phyloP scores from a whole-genome alignment of 1,140 invertebrate species.

The Saccostrea cuccullata region DNA sequence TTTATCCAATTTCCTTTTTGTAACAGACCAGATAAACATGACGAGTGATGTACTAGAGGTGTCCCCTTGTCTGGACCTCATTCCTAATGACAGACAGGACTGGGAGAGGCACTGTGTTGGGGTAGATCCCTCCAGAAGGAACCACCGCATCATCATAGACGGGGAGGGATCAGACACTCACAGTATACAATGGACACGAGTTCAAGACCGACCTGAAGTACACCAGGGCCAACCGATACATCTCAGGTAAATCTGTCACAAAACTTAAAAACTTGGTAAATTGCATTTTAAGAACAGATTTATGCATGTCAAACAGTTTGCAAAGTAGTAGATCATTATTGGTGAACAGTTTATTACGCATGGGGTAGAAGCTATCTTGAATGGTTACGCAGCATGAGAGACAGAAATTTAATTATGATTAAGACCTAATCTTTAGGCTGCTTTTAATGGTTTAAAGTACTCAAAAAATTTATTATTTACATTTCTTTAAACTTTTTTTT shows the following conservation, averaged over 20 bases:
- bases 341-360: too few relatives aligned
- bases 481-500: constrained; percentile 9
- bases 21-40: constrained; percentile 33
- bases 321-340: too few relatives aligned
- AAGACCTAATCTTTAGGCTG: too few relatives aligned
- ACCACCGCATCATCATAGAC: constrained; percentile 53
- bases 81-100: constrained; percentile 51
- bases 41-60: constrained; percentile 46
- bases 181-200: constrained; percentile 62
- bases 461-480: not conserved
- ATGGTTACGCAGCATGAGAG: too few relatives aligned
- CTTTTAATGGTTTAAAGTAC: too few relatives aligned
- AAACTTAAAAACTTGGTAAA: not conserved
- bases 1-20: not conserved
- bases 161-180: constrained; percentile 59
- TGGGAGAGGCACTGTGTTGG: constrained; percentile 48
- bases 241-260: constrained; percentile 50
- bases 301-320: too few relatives aligned
- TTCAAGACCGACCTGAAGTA: constrained; percentile 53
- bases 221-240: constrained; percentile 60
- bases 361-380: too few relatives aligned
- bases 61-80: not conserved
- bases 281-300: too few relatives aligned
- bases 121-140: constrained; percentile 17
- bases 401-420: too few relatives aligned